Percentiles rank a stretch among this genome's conserved stretches.
Conservation (phyloP, 2,113 vertebrate genomes). For the Spermophilus dauricus region DNA sequence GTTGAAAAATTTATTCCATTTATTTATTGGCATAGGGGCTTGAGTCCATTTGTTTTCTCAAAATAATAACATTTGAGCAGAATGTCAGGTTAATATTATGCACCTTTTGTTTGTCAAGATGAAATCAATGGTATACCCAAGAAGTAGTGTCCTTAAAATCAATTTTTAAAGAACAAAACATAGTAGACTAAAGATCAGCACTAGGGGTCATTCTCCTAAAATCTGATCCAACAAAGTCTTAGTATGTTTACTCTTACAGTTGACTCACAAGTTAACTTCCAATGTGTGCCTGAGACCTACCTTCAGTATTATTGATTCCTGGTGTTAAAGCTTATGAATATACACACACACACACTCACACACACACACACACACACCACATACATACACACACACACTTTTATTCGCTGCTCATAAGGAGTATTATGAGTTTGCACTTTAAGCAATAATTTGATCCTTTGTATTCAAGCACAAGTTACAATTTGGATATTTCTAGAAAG, state of each 20-base stretch:
- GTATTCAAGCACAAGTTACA: conserved; percentile 22
- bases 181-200: background rate
- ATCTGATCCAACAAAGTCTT: background rate
- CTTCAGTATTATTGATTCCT: background rate
- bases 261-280: background rate
- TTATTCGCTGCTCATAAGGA: background rate
- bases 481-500: background rate
- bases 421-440: background rate
- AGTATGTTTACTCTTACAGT: background rate
- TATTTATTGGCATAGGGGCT: background rate
- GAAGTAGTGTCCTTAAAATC: background rate
- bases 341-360: background rate
- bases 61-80: background rate
- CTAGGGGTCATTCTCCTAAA: background rate
- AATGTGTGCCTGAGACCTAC: background rate
- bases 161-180: background rate
- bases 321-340: background rate
- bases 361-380: background rate
- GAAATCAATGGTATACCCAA: background rate
- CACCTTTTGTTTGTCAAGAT: background rate
- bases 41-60: background rate
- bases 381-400: no score
- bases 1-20: no score
- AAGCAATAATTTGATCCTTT: background rate
- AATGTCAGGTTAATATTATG: background rate